These are phyloP conservation scores for Microdon myrmicae DNA, from an alignment of 2,888 invertebrate genomes.

Conservation along the genomic window DNA sequence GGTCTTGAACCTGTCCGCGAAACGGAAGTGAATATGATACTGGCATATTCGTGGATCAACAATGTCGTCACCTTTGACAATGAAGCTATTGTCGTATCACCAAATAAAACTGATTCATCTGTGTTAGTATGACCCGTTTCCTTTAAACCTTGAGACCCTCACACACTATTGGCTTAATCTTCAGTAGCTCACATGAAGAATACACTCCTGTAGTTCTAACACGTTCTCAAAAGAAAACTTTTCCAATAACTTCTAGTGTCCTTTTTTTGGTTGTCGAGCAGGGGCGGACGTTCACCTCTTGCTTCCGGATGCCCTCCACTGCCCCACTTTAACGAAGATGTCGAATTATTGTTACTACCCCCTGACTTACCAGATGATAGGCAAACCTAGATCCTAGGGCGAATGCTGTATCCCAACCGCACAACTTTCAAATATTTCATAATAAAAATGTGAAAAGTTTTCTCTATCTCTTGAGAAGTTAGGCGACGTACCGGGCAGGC, in stretches of 20 bases:
- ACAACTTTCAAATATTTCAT: slow-evolving; percentile 52
- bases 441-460: slow-evolving; percentile 51
- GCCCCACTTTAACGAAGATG: slow-evolving; percentile 24
- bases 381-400: slow-evolving; percentile 24
- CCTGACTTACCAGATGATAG: background rate
- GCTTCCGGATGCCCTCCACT: background rate
- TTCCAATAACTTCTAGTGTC: slow-evolving; percentile 52
- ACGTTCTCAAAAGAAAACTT: slow-evolving; percentile 51
- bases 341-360: slow-evolving; percentile 28
- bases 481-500: too few relatives aligned
- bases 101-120: too few relatives aligned
- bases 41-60: background rate
- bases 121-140: too few relatives aligned
- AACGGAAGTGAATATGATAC: slow-evolving; percentile 28
- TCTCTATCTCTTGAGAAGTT: slow-evolving; percentile 34
- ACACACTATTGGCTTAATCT: slow-evolving; percentile 2
- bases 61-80: too few relatives aligned
- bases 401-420: slow-evolving; percentile 49
- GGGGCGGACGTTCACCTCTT: background rate
- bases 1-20: slow-evolving; percentile 35
- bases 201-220: slow-evolving; percentile 47
- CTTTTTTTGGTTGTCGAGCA: slow-evolving; percentile 38
- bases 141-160: too few relatives aligned
- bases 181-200: slow-evolving; percentile 8
- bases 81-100: too few relatives aligned